Evolutionary conservation across 2,888 invertebrate genomes (phyloP).

Genomic region (Craniophora ligustri): DNA sequence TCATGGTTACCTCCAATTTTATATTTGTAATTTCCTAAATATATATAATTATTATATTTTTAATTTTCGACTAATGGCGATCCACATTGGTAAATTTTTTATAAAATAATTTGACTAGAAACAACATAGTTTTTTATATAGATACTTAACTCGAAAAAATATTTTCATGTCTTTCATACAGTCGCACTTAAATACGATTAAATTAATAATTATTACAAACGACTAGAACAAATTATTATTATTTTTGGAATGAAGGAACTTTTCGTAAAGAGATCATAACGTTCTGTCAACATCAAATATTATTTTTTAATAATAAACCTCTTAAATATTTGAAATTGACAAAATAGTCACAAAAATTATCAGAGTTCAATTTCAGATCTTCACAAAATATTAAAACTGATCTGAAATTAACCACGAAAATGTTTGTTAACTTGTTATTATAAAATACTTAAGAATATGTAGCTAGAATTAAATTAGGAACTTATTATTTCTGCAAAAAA

Average conservation of each 20-base stretch:
- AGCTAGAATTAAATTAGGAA: constrained; percentile 35
- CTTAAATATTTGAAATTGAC: constrained; percentile 56
- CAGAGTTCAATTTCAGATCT: constrained; percentile 37
- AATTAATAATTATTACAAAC: constrained; percentile 52
- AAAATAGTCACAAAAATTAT: constrained; percentile 45
- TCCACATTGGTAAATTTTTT: constrained; percentile 76
- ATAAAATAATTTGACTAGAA: constrained; percentile 87
- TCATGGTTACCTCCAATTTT: constrained; percentile 35
- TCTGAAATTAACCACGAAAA: constrained; percentile 42
- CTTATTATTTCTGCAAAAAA: constrained; percentile 56
- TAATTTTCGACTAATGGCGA: constrained; percentile 54
- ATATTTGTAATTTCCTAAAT: constrained; percentile 49
- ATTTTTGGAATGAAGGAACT: constrained; percentile 65
- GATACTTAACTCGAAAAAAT: constrained; percentile 72
- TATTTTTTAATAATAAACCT: constrained; percentile 56
- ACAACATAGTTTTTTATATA: constrained; percentile 75
- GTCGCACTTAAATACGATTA: constrained; percentile 73
- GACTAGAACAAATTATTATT: constrained; percentile 55
- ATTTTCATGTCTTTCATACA: constrained; percentile 75
- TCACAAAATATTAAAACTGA: constrained; percentile 52
- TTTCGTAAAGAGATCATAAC: constrained; percentile 60
- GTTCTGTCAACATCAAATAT: constrained; percentile 57
- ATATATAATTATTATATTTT: constrained; percentile 49
- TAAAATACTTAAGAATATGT: constrained; percentile 33
- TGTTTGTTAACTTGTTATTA: constrained; percentile 40